Evolutionary conservation across 2,797 vertebrate genomes (phyloP), one percentile per base, ranked within the genome.

Genomic region (Nothura maculosa): DNA sequence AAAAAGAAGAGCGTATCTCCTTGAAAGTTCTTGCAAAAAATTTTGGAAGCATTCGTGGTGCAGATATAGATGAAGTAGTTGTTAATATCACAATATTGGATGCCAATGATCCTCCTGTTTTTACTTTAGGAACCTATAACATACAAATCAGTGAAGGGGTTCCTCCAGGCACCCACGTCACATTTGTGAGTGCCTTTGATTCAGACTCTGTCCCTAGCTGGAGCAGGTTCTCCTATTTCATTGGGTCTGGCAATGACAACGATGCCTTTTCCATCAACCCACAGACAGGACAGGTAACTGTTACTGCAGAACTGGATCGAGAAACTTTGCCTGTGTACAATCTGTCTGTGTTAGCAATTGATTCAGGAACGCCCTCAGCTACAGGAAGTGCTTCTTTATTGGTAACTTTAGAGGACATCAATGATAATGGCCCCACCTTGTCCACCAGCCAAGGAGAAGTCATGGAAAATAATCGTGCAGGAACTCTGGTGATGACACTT

Each of bases 161-260:
- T 20, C 98, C 98, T 10, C 96, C 97, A 3, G 99, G 99, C 17
- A 99, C 99, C 28, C 98, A 99, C 1, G 99, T 99, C 81, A 99
- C 99, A 0, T 99, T 99, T 3, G 99, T 99, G 87, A 99, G 98
- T 80, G 99, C 99, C 40, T 98, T 99, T 78, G 99, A 99, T 95
- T 99, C 99, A 1, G 99, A 99, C 89, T 99, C 99, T 7, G 98
- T 99, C 62, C 99, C 99, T 34, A 99, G 99, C 97, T 99, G 99
- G 99, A 99, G 99, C 97, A 97, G 99, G 73, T 99, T 99, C 95
- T 99, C 99, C 16, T 99, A 99, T 96, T 98, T 98, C 74, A 98
- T 99, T 13, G 98, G 98, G 57, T 96, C 98, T 36, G 98, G 98
- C 69, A 98, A 98, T 6, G 97, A 99, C 92, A 98, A 98, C 34